These are phyloP conservation scores for Hippopotamyrus pictus DNA, from an alignment of 2,797 vertebrate species.

Conservation along the genomic window DNA sequence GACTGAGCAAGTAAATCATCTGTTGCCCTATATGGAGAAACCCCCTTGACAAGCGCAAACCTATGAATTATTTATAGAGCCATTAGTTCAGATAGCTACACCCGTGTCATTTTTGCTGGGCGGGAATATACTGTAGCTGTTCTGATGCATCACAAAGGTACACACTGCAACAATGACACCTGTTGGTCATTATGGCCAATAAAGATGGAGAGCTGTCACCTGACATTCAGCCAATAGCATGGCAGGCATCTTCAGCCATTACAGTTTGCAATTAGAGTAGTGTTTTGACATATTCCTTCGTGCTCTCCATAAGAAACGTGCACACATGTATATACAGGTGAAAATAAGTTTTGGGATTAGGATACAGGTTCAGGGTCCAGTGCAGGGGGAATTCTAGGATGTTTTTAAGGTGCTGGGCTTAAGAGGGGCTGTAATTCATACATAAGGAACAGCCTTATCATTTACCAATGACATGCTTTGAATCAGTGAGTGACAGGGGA, in stretches of 20 bases:
- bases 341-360: neutral
- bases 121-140: neutral
- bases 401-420: neutral
- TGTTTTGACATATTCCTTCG: neutral
- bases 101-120: neutral
- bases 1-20: neutral
- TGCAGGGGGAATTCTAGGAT: neutral
- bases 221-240: neutral
- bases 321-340: neutral
- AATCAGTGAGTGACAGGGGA: neutral
- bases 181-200: neutral
- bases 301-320: neutral
- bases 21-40: neutral
- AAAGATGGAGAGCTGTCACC: neutral
- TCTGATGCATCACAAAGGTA: neutral
- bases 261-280: neutral
- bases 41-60: neutral
- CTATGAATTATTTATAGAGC: neutral
- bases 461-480: neutral
- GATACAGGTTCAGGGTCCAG: neutral
- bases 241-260: neutral
- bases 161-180: neutral
- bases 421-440: neutral
- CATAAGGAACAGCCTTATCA: neutral
- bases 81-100: neutral